Evolutionary conservation across 1,140 invertebrate species (phyloP).

Genomic region (Drosophila chauvacae): DNA sequence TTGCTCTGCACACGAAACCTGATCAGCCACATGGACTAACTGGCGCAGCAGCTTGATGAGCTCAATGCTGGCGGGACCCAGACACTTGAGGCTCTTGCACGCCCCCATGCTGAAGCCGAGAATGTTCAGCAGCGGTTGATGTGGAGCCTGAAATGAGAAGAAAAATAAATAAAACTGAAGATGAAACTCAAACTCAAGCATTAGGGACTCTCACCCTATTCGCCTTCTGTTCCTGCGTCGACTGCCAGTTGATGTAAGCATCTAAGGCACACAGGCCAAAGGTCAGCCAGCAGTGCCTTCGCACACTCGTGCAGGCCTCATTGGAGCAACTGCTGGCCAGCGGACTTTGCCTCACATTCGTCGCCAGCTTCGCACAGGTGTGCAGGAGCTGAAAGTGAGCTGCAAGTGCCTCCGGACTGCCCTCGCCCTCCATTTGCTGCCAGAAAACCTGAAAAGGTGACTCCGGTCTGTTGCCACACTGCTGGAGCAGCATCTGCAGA

Average conservation of each 20-base stretch:
- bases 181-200: neutral
- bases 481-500: conserved; percentile 47
- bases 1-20: conserved; percentile 29
- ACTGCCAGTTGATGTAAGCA: conserved; percentile 57
- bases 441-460: conserved; percentile 49
- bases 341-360: conserved; percentile 37
- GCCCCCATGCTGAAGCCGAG: conserved; percentile 38
- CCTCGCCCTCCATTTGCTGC: conserved; percentile 37
- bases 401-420: conserved; percentile 22
- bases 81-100: conserved; percentile 43
- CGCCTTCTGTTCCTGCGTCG: conserved; percentile 2
- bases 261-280: conserved; percentile 35
- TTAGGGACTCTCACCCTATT: conserved; percentile 27
- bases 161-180: neutral
- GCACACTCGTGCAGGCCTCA: conserved; percentile 32
- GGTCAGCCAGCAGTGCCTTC: conserved; percentile 49
- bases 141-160: neutral
- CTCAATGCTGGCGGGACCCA: conserved; percentile 38
- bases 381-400: conserved; percentile 56
- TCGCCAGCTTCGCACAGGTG: conserved; percentile 8
- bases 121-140: conserved; percentile 19
- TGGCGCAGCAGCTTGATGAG: conserved; percentile 37
- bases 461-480: conserved; percentile 18
- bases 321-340: conserved; percentile 28
- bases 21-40: conserved; percentile 23